These are phyloP conservation scores for Diogma glabrata DNA, from an alignment of 2,888 invertebrate genomes.

Conservation along the genomic window DNA sequence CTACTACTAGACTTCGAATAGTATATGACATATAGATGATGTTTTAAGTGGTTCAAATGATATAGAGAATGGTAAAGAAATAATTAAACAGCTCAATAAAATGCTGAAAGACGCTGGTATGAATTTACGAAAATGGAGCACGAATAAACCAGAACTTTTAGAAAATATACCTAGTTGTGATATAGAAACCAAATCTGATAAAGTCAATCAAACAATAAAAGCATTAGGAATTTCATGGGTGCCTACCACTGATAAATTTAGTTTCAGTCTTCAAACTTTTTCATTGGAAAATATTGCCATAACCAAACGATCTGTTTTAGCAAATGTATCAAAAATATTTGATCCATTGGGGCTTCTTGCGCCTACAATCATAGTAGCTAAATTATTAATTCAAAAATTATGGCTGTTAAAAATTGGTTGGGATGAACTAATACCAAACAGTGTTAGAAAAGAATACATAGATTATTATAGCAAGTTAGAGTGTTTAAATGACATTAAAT, in stretches of 20 bases:
- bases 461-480: too few species aligned
- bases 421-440: background rate
- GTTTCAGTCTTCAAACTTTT: background rate
- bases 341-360: background rate
- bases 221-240: background rate
- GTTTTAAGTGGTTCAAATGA: too few species aligned
- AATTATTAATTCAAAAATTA: background rate
- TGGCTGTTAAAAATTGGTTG: background rate
- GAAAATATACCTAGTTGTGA: background rate
- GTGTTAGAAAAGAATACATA: too few species aligned
- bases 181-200: background rate
- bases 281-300: background rate
- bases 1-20: background rate
- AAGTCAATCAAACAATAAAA: background rate
- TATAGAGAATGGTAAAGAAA: too few species aligned
- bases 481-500: too few species aligned
- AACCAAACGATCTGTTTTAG: slow-evolving; percentile 1
- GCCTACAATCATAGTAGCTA: background rate
- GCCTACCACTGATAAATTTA: background rate
- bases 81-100: background rate
- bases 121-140: background rate
- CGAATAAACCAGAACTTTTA: background rate
- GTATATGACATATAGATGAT: too few species aligned
- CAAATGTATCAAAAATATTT: background rate
- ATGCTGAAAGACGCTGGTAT: background rate